Evolutionary conservation across 2,797 vertebrate genomes (phyloP).

Genomic region (Gephyroberyx darwinii): DNA sequence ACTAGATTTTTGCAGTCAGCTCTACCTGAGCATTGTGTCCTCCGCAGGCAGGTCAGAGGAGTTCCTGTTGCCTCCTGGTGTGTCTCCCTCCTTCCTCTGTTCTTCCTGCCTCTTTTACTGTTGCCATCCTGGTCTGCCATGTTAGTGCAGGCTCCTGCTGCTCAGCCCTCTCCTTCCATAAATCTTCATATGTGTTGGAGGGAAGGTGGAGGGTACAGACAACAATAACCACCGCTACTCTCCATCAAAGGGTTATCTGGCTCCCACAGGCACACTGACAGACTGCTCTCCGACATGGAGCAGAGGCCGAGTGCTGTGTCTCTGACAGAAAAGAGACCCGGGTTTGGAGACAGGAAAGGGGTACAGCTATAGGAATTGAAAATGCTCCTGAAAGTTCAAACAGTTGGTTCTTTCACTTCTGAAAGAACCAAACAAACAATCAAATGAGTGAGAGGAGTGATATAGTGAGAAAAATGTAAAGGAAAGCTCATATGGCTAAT

Average conservation of each 20-base stretch:
- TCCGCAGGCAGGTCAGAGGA: conserved; percentile 71
- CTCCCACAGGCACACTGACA: conserved; percentile 79
- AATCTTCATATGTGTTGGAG: conserved; percentile 81
- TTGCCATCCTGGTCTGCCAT: conserved; percentile 76
- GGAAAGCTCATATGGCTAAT: conserved; percentile 22
- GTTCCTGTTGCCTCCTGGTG: conserved; percentile 70
- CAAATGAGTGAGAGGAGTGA: conserved; percentile 16
- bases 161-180: conserved; percentile 78
- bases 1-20: conserved; percentile 58
- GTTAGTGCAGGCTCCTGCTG: conserved; percentile 78
- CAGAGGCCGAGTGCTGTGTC: conserved; percentile 71
- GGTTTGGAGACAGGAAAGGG: conserved; percentile 50
- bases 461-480: conserved; percentile 26
- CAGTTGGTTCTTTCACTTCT: not conserved
- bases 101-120: conserved; percentile 79
- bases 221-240: conserved; percentile 79
- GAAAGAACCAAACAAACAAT: conserved; percentile 23
- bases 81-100: conserved; percentile 68
- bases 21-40: conserved; percentile 69
- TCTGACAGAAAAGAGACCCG: conserved; percentile 63
- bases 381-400: conserved; percentile 45
- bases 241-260: conserved; percentile 85
- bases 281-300: conserved; percentile 76
- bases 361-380: conserved; percentile 55
- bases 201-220: conserved; percentile 81